A percentile compares a stretch with the other conserved stretches of the same genome.
Conservation (phyloP, 2,113 vertebrate species). For the Macheiramphus alcinus region DNA sequence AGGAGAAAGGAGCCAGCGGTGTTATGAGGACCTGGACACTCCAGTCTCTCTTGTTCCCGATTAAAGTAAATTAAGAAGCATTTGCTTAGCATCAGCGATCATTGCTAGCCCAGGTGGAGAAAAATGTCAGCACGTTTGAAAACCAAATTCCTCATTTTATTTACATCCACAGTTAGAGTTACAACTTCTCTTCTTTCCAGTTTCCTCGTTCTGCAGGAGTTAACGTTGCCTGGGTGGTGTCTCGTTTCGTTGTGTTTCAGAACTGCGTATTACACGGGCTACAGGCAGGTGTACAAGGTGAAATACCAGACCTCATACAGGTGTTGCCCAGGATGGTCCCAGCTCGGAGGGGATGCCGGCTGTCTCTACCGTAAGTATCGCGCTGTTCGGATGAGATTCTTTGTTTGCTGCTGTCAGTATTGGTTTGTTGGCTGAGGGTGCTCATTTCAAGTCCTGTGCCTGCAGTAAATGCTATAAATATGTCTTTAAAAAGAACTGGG, state of each 20-base stretch:
- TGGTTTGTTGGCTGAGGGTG: not conserved
- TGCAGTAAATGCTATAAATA: not conserved
- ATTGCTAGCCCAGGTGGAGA: not conserved
- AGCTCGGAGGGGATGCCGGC: conserved; percentile 76
- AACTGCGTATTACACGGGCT: conserved; percentile 79
- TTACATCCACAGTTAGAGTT: no score
- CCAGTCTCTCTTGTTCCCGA: not conserved
- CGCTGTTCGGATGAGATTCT: accelerated
- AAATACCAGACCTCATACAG: conserved; percentile 73
- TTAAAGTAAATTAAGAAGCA: not conserved
- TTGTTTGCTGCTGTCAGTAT: accelerated
- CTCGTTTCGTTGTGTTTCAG: conserved; percentile 67
- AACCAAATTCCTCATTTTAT: not conserved
- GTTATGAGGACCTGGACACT: not conserved
- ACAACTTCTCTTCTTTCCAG: accelerated
- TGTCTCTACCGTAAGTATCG: conserved; percentile 86
- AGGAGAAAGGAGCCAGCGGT: not conserved
- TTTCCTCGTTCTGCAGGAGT: not conserved
- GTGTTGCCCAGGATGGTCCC: conserved; percentile 90
- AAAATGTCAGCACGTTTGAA: not conserved
- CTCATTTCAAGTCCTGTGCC: not conserved
- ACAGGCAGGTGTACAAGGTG: conserved; percentile 82
- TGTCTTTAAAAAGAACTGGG: not conserved
- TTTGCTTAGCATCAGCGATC: not conserved
- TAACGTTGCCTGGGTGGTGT: not conserved